Conservation (phyloP, 2,888 invertebrate species). For the Ophion obscuratus region DNA sequence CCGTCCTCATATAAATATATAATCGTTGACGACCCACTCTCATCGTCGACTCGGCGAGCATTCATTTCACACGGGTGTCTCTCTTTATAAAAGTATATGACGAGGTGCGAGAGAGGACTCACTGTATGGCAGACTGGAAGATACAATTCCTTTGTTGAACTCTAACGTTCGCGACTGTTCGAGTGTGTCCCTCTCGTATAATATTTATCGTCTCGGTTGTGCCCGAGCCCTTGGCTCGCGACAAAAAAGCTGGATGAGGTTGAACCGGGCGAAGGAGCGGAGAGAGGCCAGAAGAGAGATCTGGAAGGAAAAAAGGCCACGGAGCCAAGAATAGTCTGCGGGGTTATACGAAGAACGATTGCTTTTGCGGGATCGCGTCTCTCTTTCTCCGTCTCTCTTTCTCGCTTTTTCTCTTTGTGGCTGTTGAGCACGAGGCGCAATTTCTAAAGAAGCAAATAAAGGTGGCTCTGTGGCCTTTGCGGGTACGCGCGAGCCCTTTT, state of each 20-base stretch:
- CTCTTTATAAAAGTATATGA: conserved; percentile 17
- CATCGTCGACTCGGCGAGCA: conserved; percentile 1
- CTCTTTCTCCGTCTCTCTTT: conserved; percentile 55
- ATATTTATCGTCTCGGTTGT: conserved; percentile 43
- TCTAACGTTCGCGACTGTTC: conserved; percentile 41
- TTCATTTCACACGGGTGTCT: neutral
- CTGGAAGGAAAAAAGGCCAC: conserved; percentile 24
- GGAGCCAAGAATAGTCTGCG: conserved; percentile 27
- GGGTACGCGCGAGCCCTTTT: conserved; percentile 46
- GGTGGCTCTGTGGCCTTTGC: conserved; percentile 37
- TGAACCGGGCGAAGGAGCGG: conserved; percentile 1
- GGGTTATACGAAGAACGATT: conserved; percentile 40
- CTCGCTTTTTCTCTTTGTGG: conserved; percentile 17
- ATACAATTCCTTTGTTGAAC: conserved; percentile 39
- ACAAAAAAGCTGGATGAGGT: conserved; percentile 59
- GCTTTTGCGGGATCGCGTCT: conserved; percentile 63
- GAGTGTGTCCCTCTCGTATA: conserved; percentile 21
- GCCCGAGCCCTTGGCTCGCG: conserved; percentile 10
- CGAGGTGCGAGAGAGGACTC: conserved; percentile 18
- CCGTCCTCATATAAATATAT: neutral
- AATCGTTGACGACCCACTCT: conserved; percentile 13
- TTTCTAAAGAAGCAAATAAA: conserved; percentile 64
- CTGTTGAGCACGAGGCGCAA: conserved; percentile 46
- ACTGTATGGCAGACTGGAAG: neutral
- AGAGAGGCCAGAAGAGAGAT: conserved; percentile 44